These are phyloP conservation scores for Clanis bilineata DNA, from an alignment of 2,888 invertebrate species.

Conservation along the genomic window DNA sequence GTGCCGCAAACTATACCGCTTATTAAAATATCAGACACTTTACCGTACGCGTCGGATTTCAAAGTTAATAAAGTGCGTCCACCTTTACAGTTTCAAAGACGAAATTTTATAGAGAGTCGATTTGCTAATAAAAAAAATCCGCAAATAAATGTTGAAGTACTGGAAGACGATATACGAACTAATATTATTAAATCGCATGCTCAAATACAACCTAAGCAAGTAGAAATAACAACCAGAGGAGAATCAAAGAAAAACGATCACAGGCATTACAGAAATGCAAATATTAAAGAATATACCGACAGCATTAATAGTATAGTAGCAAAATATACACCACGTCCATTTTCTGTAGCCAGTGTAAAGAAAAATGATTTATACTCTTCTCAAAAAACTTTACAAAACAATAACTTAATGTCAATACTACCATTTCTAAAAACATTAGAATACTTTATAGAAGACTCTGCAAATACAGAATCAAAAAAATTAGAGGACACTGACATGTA, in stretches of 20 bases:
- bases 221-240: slow-evolving; percentile 60
- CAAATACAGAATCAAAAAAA: slow-evolving; percentile 30
- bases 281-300: slow-evolving; percentile 33
- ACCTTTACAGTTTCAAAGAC: slow-evolving; percentile 50
- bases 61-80: slow-evolving; percentile 52
- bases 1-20: slow-evolving; percentile 58
- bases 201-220: slow-evolving; percentile 46
- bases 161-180: slow-evolving; percentile 55
- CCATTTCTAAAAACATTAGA: slow-evolving; percentile 65
- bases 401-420: slow-evolving; percentile 48
- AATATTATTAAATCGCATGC: slow-evolving; percentile 56
- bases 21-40: slow-evolving; percentile 54
- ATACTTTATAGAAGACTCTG: slow-evolving; percentile 45
- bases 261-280: slow-evolving; percentile 50
- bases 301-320: slow-evolving; percentile 30
- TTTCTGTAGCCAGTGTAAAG: slow-evolving; percentile 28
- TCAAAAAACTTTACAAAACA: slow-evolving; percentile 36
- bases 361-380: slow-evolving; percentile 28
- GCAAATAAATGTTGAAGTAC: slow-evolving; percentile 64
- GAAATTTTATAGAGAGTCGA: slow-evolving; percentile 46
- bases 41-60: slow-evolving; percentile 63
- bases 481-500: slow-evolving; percentile 43
- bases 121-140: slow-evolving; percentile 50
- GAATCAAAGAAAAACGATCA: slow-evolving; percentile 36
- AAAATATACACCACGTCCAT: slow-evolving; percentile 31